A percentile compares a stretch with the other conserved stretches of the same genome.
Conservation (phyloP, 2,888 invertebrate genomes). For the Sarcophaga variegata region DNA sequence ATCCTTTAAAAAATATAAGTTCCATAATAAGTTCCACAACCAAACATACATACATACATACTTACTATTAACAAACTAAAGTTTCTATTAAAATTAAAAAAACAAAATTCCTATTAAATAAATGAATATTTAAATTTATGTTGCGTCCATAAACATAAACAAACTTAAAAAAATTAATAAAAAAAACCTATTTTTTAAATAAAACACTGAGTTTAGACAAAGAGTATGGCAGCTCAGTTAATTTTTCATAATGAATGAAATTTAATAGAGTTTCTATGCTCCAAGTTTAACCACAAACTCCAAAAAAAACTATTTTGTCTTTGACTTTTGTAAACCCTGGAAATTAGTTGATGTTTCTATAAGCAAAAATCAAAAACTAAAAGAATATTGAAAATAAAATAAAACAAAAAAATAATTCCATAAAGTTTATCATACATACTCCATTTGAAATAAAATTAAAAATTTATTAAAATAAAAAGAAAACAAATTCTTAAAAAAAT, state of each 20-base stretch:
- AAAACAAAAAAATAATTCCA: neutral
- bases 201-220: no score
- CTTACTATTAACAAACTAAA: conserved; percentile 56
- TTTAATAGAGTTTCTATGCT: no score
- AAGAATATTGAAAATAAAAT: conserved; percentile 47
- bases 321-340: no score
- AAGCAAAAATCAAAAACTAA: conserved; percentile 54
- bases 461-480: conserved; percentile 1
- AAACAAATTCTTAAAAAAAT: conserved; percentile 1
- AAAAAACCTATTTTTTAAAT: conserved; percentile 2
- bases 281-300: no score
- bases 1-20: conserved; percentile 14
- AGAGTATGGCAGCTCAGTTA: no score
- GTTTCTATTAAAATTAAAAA: conserved; percentile 62
- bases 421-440: no score
- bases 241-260: no score
- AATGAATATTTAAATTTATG: conserved; percentile 54
- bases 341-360: conserved; percentile 66
- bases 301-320: no score
- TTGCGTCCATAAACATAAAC: conserved; percentile 63
- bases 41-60: conserved; percentile 9
- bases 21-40: conserved; percentile 30
- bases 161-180: conserved; percentile 28
- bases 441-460: neutral
- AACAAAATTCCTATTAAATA: conserved; percentile 59